phyloP scores from a whole-genome alignment of 2,888 invertebrate genomes.

The Lepidocyrtinus sp. region DNA sequence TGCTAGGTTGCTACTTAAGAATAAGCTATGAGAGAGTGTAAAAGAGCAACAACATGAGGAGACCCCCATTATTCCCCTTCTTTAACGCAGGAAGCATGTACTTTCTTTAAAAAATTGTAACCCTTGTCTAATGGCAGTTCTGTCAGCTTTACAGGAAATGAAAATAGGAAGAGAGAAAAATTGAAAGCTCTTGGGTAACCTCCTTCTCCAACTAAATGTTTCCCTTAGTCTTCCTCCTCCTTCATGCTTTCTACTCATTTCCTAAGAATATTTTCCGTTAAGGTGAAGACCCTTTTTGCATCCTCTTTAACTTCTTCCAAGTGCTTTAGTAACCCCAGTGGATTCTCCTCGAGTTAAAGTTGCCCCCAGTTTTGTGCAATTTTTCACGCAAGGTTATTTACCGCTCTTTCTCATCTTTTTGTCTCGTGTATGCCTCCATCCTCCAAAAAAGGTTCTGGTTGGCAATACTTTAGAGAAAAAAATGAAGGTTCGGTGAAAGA shows the following conservation, averaged over 20 bases:
- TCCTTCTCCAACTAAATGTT: slow-evolving; percentile 28
- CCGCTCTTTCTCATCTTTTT: slow-evolving; percentile 5
- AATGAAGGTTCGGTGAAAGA: slow-evolving; percentile 1
- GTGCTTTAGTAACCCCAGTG: slow-evolving; percentile 1
- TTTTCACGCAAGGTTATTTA: slow-evolving; percentile 40
- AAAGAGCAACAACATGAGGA: slow-evolving; percentile 11
- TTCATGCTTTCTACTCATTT: neutral
- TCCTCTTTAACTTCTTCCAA: slow-evolving; percentile 18
- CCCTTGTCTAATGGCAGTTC: slow-evolving; percentile 29
- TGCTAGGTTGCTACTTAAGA: too few species aligned
- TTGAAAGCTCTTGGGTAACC: slow-evolving; percentile 25
- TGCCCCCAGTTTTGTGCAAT: slow-evolving; percentile 24
- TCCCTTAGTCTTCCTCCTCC: slow-evolving; percentile 21
- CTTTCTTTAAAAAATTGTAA: slow-evolving; percentile 20
- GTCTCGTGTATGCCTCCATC: neutral
- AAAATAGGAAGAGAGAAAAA: slow-evolving; percentile 45
- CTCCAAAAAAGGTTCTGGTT: slow-evolving; percentile 6
- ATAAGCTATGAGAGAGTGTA: neutral
- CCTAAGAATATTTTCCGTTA: neutral
- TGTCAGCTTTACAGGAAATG: slow-evolving; percentile 37
- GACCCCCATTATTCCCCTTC: too few species aligned
- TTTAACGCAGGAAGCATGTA: slow-evolving; percentile 27
- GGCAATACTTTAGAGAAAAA: too few species aligned
- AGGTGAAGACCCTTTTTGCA: neutral
- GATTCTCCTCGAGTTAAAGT: too few species aligned